Conservation (phyloP, 2,888 invertebrate genomes). For the Orchesellides sinensis region DNA sequence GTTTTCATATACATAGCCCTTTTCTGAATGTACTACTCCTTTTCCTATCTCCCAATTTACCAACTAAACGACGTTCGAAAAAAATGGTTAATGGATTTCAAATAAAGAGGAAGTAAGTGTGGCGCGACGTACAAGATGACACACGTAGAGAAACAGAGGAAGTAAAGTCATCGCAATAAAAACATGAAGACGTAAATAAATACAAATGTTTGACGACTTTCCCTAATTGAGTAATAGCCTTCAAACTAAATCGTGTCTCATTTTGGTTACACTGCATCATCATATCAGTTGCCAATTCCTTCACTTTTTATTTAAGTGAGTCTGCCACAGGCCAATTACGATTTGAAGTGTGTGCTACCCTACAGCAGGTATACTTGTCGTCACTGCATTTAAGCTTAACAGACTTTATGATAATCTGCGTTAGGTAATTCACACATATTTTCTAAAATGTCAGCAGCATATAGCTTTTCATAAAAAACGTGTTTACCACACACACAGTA, state of each 20-base stretch:
- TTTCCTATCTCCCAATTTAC: too few relatives aligned
- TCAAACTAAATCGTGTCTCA: conserved; percentile 19
- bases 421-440: background rate
- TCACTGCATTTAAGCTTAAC: background rate
- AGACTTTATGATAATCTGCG: background rate
- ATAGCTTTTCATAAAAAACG: background rate
- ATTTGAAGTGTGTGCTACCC: conserved; percentile 19
- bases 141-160: background rate
- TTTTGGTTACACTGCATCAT: background rate
- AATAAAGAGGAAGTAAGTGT: too few relatives aligned
- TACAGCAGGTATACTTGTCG: background rate
- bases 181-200: too few relatives aligned
- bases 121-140: too few relatives aligned
- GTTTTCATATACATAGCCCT: too few relatives aligned
- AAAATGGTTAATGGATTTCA: too few relatives aligned
- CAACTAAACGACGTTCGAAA: too few relatives aligned
- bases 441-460: conserved; percentile 22
- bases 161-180: background rate
- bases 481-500: background rate
- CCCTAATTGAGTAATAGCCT: conserved; percentile 26
- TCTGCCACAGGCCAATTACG: conserved; percentile 12
- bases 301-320: conserved; percentile 4
- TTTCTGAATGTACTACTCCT: too few relatives aligned
- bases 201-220: conserved; percentile 7
- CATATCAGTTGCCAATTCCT: conserved; percentile 8